These are phyloP conservation scores for Ascidia mentula DNA, from an alignment of 23 tunicate species.

Conservation along the genomic window DNA sequence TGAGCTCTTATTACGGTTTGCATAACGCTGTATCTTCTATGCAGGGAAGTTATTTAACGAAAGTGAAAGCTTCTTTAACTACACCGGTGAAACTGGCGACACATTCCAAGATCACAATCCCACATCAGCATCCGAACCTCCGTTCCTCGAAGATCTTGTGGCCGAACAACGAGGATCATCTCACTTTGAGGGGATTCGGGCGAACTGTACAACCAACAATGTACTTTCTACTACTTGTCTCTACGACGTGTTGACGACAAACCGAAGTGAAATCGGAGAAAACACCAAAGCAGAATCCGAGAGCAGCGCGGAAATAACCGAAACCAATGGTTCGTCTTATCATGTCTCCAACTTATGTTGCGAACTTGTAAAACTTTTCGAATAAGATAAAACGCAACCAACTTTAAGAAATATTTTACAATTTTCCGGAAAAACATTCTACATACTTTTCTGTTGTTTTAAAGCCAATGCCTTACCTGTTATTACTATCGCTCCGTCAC, in stretches of 20 bases:
- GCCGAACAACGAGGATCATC: slow-evolving; percentile 11
- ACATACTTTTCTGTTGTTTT: too few relatives aligned
- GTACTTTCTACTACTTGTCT: slow-evolving; percentile 20
- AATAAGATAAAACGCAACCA: too few relatives aligned
- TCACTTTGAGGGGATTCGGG: not conserved
- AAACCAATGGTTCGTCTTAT: not conserved
- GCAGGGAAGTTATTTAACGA: not conserved
- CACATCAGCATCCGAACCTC: slow-evolving; percentile 35
- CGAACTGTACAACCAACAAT: not conserved
- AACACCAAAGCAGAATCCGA: not conserved
- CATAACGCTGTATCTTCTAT: too few relatives aligned
- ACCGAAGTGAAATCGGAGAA: not conserved
- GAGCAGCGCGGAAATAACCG: not conserved
- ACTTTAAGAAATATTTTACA: too few relatives aligned
- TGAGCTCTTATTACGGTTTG: too few relatives aligned
- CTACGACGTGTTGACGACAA: slow-evolving; percentile 6
- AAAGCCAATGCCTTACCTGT: slow-evolving; percentile 11
- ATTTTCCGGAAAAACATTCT: too few relatives aligned
- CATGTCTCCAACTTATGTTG: too few relatives aligned
- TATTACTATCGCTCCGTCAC: not conserved
- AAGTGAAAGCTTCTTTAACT: not conserved
- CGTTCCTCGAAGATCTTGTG: slow-evolving; percentile 52
- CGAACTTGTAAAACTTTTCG: too few relatives aligned
- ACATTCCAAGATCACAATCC: slow-evolving; percentile 43
- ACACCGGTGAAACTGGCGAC: not conserved